These are phyloP conservation scores for Zosterops hypoxanthus DNA, from an alignment of 2,113 vertebrate genomes.

Conservation along the genomic window DNA sequence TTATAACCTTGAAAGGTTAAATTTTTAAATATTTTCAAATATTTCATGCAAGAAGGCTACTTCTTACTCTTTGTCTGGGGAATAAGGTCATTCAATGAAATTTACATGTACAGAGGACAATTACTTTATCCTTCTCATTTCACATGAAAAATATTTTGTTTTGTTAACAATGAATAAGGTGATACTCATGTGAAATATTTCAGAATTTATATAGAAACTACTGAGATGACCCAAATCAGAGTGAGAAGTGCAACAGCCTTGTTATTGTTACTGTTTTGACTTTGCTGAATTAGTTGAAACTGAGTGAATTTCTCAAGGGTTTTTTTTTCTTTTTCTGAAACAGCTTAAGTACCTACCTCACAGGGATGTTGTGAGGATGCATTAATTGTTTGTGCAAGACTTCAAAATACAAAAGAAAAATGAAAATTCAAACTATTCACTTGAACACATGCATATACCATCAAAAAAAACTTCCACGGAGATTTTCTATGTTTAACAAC, in stretches of 20 bases:
- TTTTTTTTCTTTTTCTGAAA: background rate
- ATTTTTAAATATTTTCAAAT: background rate
- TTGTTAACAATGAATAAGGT: background rate
- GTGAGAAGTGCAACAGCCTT: background rate
- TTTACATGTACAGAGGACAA: background rate
- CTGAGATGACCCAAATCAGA: background rate
- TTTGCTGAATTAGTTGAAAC: background rate
- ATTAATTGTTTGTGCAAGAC: background rate
- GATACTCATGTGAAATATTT: background rate
- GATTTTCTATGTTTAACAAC: background rate
- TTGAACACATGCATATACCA: background rate
- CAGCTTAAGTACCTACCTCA: slow-evolving; percentile 32
- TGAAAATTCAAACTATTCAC: background rate
- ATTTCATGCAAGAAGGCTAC: background rate
- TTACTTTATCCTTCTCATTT: background rate
- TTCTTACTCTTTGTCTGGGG: background rate
- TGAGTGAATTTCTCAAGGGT: background rate
- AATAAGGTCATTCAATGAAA: background rate
- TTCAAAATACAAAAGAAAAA: background rate
- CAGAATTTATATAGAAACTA: background rate
- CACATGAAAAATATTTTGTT: background rate
- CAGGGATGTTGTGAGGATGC: slow-evolving; percentile 64
- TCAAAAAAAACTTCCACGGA: background rate
- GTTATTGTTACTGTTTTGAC: background rate
- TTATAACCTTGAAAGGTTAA: background rate